Conservation (phyloP, 2,888 invertebrate genomes). For the Drosophila histrio region DNA sequence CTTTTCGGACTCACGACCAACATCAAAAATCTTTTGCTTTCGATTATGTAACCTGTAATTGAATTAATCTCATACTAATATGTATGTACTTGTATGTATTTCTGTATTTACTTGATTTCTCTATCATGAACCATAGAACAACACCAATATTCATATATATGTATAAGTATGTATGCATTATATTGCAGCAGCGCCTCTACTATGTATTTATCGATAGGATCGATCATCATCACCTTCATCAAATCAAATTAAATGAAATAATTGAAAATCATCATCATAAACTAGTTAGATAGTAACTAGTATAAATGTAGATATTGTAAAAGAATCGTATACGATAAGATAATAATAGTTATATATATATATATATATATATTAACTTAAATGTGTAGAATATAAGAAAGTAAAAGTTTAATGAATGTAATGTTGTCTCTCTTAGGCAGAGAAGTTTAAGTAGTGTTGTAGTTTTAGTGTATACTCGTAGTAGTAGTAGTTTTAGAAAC, state of each 20-base stretch:
- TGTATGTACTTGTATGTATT: not conserved
- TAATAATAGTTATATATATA: too few relatives aligned
- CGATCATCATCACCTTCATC: not conserved
- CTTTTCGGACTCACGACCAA: not conserved
- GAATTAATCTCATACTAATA: not conserved
- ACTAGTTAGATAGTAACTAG: not conserved
- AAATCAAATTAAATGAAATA: not conserved
- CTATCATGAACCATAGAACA: not conserved
- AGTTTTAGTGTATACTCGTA: not conserved
- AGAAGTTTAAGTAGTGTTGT: not conserved
- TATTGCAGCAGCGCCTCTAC: not conserved
- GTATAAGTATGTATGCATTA: not conserved
- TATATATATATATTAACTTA: not conserved
- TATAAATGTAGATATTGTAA: not conserved
- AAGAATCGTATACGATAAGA: not conserved
- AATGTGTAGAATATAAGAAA: not conserved
- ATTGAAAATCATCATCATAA: not conserved
- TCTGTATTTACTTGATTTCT: not conserved
- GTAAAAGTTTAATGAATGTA: not conserved
- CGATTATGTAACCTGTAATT: constrained; percentile 4
- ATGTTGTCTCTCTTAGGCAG: not conserved
- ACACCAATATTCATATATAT: constrained; percentile 3
- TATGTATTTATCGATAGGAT: not conserved
- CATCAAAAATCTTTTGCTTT: constrained; percentile 12
- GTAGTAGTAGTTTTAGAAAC: too few relatives aligned